Evolutionary conservation across 2,888 invertebrate species (phyloP), one percentile per base, ranked within the genome.

Genomic region (Drosophila paucipuncta): DNA sequence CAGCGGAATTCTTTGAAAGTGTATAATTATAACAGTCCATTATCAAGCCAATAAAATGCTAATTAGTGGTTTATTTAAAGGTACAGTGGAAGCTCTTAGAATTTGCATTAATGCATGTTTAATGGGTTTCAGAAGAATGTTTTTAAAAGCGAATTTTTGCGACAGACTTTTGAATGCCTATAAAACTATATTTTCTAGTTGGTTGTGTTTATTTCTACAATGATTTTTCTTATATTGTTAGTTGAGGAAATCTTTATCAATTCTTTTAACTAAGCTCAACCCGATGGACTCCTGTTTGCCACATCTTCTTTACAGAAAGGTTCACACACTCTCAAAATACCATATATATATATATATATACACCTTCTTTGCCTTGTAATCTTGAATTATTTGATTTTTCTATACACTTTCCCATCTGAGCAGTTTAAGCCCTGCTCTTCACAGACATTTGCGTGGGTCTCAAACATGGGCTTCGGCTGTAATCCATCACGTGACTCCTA

Each of bases 401-500:
- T 4, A 43, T 10, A 0, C 65, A 73, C 64, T 75, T 81, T 72
- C 68, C 31, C 67, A 67, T 39, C 33, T 22, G 49, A 43, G 16
- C 35, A 30, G 33, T 22, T 41, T 60, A 25, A 60, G 58, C 28
- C 54, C 58, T 22, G 55, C 49, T 57, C 22, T 59, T 25, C 59
- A 4, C 28, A 50, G 59, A 30, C 62, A 64, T 31, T 37, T 60
- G 72, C 59, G 73, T 79, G 68, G 79, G 83, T 18, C 54, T 5
- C 28, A 39, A 43, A 30, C 53, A 52, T 52, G 35, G 53, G 50
- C 49, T 37, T 25, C 16, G 30, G 43, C 28, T 57, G 73, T 86
- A 84, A 87, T 84, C 75, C 73, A 84, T 84, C 80, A 87, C 18
- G 60, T 61, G 61, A 37, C 37, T 49, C 22, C 73, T 69, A 73